Evolutionary conservation across 2,888 invertebrate genomes (phyloP), one percentile per base, ranked within the genome.

Genomic region (Galeruca laticollis): DNA sequence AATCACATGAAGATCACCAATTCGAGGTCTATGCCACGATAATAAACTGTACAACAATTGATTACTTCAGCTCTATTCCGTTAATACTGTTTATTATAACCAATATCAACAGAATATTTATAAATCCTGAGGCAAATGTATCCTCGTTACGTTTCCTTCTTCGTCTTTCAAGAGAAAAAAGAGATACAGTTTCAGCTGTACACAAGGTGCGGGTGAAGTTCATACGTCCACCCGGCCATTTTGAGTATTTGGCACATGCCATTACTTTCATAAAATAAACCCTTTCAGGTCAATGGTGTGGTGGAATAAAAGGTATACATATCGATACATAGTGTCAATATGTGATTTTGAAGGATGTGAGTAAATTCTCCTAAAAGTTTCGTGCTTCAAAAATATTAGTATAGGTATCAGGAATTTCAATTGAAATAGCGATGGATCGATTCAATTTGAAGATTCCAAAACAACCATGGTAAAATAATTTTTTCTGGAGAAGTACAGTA

Each of bases 211-310:
- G 21, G 35, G 37, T 35, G n/a, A 35, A 61, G 5, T 18, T 18
- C n/a, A 40, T 40, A 40, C 40, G n/a, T n/a, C 40, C 61, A 31
- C 35, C 52, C 52, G 52, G 33, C 18, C 15, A 35, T 49, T 62
- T 60, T 15, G n/a, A 35, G 37, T 47, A 51, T 52, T 62, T 52
- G 62, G 62, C 62, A 62, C 62, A 62, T 62, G 62, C 62, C 62
- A 62, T 35, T 62, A 62, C 21, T 62, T 51, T 61, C 26, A 15
- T 9, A 52, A 26, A 52, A 21, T 35, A 49, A 62, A 62, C 62
- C 62, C 62, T 62, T 62, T 51, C 21, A 62, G 35, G 13, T 35
- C 21, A 52, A 21, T 62, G 21, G 6, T 13, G 26, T 21, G 35
- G 13, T 52, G 35, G 37, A 18, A 51, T 51, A 37, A 62, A 61